These are phyloP conservation scores for Cosmia pyralina DNA, from an alignment of 2,888 invertebrate species.

Conservation along the genomic window DNA sequence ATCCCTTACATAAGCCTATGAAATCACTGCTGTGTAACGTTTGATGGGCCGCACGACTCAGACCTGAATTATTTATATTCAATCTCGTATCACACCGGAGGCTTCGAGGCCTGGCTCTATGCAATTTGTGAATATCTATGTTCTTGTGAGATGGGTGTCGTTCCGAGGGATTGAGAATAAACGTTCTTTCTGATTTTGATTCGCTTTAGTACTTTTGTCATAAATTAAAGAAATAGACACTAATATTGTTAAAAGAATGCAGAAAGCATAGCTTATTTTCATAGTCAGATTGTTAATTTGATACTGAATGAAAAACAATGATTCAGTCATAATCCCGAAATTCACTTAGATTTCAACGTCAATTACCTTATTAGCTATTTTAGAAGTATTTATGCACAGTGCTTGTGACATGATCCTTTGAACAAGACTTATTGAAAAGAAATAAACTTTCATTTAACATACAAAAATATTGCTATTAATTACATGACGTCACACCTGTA, in stretches of 20 bases:
- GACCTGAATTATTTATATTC: conserved; percentile 72
- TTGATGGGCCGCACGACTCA: conserved; percentile 48
- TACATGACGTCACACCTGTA: neutral
- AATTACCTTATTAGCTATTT: neutral
- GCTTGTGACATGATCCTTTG: neutral
- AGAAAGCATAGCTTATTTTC: too few species aligned
- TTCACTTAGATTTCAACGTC: neutral
- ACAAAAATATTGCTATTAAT: neutral
- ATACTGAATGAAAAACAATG: neutral
- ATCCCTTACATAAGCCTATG: conserved; percentile 41
- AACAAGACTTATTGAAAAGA: neutral
- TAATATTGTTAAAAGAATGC: neutral
- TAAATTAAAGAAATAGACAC: neutral
- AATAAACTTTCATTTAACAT: neutral
- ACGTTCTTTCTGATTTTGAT: neutral
- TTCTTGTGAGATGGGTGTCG: conserved; percentile 37
- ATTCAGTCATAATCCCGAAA: neutral
- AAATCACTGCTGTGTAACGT: conserved; percentile 51
- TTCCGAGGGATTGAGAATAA: neutral
- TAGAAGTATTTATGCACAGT: neutral
- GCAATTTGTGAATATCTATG: conserved; percentile 66
- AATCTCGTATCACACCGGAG: conserved; percentile 64
- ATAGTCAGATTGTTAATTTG: neutral
- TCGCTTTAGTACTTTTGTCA: neutral
- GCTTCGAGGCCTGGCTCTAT: conserved; percentile 37